Evolutionary conservation across 2,113 vertebrate species (phyloP).

Genomic region (Campylomormyrus numenius): DNA sequence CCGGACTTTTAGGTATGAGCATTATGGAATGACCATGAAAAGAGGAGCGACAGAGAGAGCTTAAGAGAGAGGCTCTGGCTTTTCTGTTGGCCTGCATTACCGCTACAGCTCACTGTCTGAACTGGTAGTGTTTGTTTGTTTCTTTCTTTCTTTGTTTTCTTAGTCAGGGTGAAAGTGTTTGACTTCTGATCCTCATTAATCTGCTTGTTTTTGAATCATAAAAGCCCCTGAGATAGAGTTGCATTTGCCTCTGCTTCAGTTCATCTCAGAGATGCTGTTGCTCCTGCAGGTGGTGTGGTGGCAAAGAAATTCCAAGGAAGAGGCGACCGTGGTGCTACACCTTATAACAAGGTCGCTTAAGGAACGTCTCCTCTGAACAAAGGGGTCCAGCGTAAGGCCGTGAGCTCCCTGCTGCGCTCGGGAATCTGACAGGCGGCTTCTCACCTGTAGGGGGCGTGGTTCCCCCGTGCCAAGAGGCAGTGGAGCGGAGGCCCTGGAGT

Average conservation of each 20-base stretch:
- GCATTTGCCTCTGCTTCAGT: not conserved
- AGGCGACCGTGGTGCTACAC: not conserved
- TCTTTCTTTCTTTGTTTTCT: no score
- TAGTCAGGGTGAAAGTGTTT: not conserved
- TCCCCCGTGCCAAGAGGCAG: not conserved
- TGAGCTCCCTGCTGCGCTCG: not conserved
- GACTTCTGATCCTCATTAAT: conserved; percentile 2
- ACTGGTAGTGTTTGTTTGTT: no score
- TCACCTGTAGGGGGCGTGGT: conserved; percentile 21
- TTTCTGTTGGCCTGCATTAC: not conserved
- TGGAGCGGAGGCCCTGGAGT: conserved; percentile 4
- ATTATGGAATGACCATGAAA: not conserved
- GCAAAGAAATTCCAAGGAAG: not conserved
- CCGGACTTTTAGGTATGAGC: not conserved
- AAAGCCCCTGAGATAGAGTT: not conserved
- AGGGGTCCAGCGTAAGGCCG: not conserved
- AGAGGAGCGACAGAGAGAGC: not conserved
- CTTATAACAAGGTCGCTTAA: not conserved
- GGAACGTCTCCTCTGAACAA: not conserved
- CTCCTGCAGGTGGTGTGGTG: not conserved
- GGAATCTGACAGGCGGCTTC: not conserved
- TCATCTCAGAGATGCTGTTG: not conserved
- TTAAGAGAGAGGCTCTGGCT: not conserved
- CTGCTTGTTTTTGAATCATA: not conserved
- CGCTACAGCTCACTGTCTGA: no score